These are phyloP conservation scores for Enteromius treurensis DNA, from an alignment of 2,797 vertebrate species.

Conservation along the genomic window DNA sequence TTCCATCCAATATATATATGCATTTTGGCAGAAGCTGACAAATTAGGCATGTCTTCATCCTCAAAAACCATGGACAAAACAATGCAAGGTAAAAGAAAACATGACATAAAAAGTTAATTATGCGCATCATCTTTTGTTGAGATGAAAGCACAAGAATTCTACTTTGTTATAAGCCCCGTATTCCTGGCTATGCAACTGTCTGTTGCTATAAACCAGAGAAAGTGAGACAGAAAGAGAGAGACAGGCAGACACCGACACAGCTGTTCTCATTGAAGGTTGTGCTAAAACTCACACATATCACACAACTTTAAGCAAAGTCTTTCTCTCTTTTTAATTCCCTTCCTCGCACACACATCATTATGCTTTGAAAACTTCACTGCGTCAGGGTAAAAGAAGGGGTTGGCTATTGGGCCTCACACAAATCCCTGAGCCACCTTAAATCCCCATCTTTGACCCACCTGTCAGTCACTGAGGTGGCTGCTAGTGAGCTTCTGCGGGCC, in stretches of 20 bases:
- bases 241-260: constrained; percentile 64
- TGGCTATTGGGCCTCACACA: constrained; percentile 39
- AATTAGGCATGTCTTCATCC: not conserved
- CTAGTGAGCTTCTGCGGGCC: constrained; percentile 36
- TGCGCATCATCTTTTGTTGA: not conserved
- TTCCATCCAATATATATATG: not conserved
- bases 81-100: not conserved
- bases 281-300: constrained; percentile 41
- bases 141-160: not conserved
- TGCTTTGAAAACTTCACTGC: constrained; percentile 35
- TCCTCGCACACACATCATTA: constrained; percentile 31
- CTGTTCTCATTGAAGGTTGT: constrained; percentile 73
- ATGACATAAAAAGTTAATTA: not conserved
- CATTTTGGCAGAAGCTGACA: not conserved
- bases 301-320: constrained; percentile 24
- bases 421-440: constrained; percentile 56
- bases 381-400: constrained; percentile 33
- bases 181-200: constrained; percentile 3
- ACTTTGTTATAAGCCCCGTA: not conserved
- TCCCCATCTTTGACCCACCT: constrained; percentile 59
- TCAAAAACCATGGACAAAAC: not conserved
- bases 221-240: constrained; percentile 40
- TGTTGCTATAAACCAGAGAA: not conserved
- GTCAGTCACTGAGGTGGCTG: constrained; percentile 50
- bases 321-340: constrained; percentile 19